Evolutionary conservation across 1,140 invertebrate species (phyloP).

Genomic region (Lepidotrigona ventralis): DNA sequence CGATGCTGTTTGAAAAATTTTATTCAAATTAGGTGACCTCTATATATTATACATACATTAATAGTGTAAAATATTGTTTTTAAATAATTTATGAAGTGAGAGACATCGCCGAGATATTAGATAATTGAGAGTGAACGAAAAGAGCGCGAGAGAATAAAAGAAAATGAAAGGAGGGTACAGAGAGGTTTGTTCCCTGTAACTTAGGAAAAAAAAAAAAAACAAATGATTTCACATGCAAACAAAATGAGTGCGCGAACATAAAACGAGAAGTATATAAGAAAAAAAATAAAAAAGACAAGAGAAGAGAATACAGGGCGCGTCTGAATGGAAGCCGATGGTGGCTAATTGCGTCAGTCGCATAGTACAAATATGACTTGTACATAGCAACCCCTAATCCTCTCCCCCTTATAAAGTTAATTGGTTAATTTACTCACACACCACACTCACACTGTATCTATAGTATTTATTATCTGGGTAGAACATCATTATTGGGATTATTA

Average conservation of each 20-base stretch:
- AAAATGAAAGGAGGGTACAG: constrained; percentile 31
- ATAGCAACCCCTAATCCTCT: constrained; percentile 73
- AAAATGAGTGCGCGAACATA: constrained; percentile 41
- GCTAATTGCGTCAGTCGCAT: constrained; percentile 77
- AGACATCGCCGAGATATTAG: constrained; percentile 74
- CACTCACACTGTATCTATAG: constrained; percentile 80
- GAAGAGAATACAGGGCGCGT: constrained; percentile 70
- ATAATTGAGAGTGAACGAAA: constrained; percentile 67
- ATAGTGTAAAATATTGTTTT: constrained; percentile 78
- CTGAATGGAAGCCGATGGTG: constrained; percentile 70
- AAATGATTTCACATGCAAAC: constrained; percentile 28
- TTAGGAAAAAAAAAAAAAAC: constrained; percentile 33
- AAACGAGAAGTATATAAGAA: constrained; percentile 32
- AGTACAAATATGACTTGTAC: constrained; percentile 81
- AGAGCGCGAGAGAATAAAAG: constrained; percentile 25
- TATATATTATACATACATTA: constrained; percentile 74
- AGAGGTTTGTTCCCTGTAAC: constrained; percentile 40
- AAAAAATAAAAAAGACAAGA: constrained; percentile 64
- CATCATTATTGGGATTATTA: constrained; percentile 80
- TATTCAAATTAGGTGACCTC: constrained; percentile 71
- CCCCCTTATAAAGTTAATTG: constrained; percentile 68
- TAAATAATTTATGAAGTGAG: constrained; percentile 75
- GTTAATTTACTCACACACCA: constrained; percentile 78
- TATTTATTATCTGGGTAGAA: constrained; percentile 82
- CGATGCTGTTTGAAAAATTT: constrained; percentile 70